Evolutionary conservation across 2,797 vertebrate genomes (phyloP), one percentile per base, ranked within the genome.

Genomic region (Lacerta agilis): DNA sequence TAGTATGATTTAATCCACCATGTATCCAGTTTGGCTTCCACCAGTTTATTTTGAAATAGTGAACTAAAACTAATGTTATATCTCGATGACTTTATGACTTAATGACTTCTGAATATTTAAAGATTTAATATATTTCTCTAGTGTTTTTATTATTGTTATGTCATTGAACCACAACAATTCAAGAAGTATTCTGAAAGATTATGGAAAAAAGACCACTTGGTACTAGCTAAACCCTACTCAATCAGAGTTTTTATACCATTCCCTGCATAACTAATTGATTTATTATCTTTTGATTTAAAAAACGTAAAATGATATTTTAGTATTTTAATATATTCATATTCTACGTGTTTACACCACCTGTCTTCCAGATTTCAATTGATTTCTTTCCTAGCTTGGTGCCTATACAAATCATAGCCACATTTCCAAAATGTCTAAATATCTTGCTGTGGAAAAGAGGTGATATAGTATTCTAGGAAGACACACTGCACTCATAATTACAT

Each of bases 221-320:
- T 91, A 94, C 90, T 91, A 55, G 49, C 49, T 55, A 92, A 93
- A 92, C 79, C 86, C 79, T 93, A 36, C 64, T 83, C 92, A 94
- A 86, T 91, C 79, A 92, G 88, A 89, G 80, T 69, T 85, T 92
- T 92, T 33, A 33, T 90, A 88, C 61, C 87, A 92, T 87, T 93
- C 92, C 90, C 71, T 79, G 45, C 77, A 85, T 94, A 86, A 90
- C 38, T 88, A 89, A 95, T 94, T 91, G 18, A 91, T 94, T 93
- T 92, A 91, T 92, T 92, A 93, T 89, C 55, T 71, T 6, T 18
- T 90, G 58, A 13, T 89, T 91, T 13, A 27, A 91, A 85, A 55
- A 85, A 29, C 10, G 36, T 29, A 33, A 45, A 78, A 41, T 33
- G 5, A 58, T 15, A 66, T 64, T 76, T 41, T 43, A 43, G 10